Percentiles rank a stretch among this genome's conserved stretches.
Evolutionary conservation across 2,113 vertebrate species (phyloP).

Genomic region (Colaptes auratus): DNA sequence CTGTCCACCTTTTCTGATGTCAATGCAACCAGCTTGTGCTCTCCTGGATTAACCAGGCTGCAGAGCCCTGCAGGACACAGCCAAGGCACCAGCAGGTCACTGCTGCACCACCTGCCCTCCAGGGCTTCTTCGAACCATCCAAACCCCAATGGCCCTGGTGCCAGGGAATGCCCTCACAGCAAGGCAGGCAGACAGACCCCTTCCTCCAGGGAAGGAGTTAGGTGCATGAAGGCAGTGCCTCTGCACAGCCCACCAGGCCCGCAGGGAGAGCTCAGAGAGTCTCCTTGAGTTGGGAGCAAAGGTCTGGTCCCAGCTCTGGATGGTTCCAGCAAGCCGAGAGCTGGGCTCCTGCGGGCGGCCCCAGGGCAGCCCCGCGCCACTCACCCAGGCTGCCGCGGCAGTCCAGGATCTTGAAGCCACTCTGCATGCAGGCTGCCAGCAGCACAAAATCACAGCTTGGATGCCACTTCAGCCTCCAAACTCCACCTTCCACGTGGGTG

Average conservation of each 20-base stretch:
- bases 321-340: not conserved
- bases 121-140: not conserved
- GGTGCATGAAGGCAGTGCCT: not conserved
- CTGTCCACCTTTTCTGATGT: not conserved
- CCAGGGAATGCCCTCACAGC: not conserved
- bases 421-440: constrained; percentile 93
- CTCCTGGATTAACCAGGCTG: not conserved
- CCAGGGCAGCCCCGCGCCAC: too few relatives aligned
- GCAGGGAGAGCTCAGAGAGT: not conserved
- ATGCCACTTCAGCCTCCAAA: constrained; percentile 97
- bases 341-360: too few relatives aligned
- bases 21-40: not conserved
- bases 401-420: constrained; percentile 88
- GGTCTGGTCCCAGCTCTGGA: not conserved
- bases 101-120: not conserved
- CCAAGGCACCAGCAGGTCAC: not conserved
- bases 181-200: not conserved
- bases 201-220: not conserved
- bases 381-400: constrained; percentile 82
- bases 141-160: accelerated
- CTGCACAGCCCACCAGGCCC: not conserved
- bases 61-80: not conserved
- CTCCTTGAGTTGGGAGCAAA: not conserved
- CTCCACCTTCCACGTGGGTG: constrained; percentile 82
- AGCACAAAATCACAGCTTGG: constrained; percentile 82